Evolutionary conservation across 1,140 invertebrate genomes (phyloP).

Genomic region (Dryas iulia): DNA sequence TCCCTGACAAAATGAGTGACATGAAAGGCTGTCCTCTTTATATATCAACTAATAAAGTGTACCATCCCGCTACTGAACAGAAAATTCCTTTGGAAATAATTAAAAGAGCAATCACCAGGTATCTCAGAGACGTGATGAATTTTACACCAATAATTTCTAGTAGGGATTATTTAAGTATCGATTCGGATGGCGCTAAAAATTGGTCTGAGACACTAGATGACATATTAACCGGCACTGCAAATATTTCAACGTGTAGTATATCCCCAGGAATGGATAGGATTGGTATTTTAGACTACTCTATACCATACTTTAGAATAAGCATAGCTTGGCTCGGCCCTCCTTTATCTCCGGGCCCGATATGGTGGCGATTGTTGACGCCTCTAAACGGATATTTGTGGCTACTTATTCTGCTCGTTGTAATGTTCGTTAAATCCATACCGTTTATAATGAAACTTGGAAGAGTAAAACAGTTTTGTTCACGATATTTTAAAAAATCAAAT

Average conservation of each 20-base stretch:
- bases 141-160: constrained; percentile 50
- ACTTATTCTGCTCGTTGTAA: constrained; percentile 45
- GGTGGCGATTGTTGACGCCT: constrained; percentile 54
- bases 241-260: constrained; percentile 59
- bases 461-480: constrained; percentile 42
- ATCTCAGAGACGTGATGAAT: constrained; percentile 52
- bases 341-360: constrained; percentile 38
- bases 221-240: constrained; percentile 46
- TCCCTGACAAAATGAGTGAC: constrained; percentile 54
- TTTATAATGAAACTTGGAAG: constrained; percentile 41
- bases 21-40: constrained; percentile 61
- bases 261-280: constrained; percentile 50
- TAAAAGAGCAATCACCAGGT: constrained; percentile 44
- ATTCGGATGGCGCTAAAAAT: constrained; percentile 53
- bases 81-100: constrained; percentile 53
- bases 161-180: constrained; percentile 54
- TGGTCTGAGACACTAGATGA: constrained; percentile 61
- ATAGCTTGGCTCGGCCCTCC: constrained; percentile 60
- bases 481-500: constrained; percentile 50
- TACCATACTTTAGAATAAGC: constrained; percentile 56
- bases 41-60: constrained; percentile 59
- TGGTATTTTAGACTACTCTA: constrained; percentile 49
- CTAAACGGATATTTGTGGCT: constrained; percentile 62
- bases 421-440: constrained; percentile 50
- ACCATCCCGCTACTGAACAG: constrained; percentile 49